Conservation (phyloP, 2,113 vertebrate genomes). For the Emydura subglobosa region DNA sequence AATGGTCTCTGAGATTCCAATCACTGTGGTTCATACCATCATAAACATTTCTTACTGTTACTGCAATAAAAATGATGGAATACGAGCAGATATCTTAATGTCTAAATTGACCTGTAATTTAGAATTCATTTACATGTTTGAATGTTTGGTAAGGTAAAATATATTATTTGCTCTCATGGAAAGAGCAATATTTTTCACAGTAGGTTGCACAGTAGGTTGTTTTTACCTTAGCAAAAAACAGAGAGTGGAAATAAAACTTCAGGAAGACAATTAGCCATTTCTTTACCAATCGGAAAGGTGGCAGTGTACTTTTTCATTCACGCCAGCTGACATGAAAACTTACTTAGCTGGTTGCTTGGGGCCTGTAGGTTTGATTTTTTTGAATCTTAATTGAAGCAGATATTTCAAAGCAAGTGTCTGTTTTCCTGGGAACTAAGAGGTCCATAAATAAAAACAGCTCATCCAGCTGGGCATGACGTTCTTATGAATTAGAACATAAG, state of each 20-base stretch:
- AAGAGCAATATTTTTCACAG: not conserved
- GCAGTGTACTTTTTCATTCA: not conserved
- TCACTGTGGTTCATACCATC: not conserved
- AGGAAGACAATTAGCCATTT: not conserved
- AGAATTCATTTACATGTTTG: not conserved
- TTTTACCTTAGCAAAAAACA: not conserved
- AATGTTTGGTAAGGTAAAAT: slow-evolving; percentile 12
- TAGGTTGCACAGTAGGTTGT: not conserved
- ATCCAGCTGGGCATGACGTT: not conserved
- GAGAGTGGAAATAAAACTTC: not conserved
- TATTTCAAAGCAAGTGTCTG: not conserved
- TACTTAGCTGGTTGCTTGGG: not conserved
- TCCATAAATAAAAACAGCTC: fast-evolving
- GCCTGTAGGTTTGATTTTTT: not conserved
- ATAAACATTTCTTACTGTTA: not conserved
- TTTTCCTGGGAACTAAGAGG: not conserved
- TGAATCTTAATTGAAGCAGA: not conserved
- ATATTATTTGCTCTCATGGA: not conserved
- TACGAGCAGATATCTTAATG: not conserved
- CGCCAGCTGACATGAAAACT: not conserved
- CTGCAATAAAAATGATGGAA: slow-evolving; percentile 7
- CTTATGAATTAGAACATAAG: not conserved
- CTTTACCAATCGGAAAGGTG: not conserved
- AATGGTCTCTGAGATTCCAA: not conserved
- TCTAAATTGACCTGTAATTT: not conserved